A percentile compares a stretch with the other conserved stretches of the same genome.
These are phyloP conservation scores for Melanophora roralis DNA, from an alignment of 2,888 invertebrate genomes.

Conservation along the genomic window DNA sequence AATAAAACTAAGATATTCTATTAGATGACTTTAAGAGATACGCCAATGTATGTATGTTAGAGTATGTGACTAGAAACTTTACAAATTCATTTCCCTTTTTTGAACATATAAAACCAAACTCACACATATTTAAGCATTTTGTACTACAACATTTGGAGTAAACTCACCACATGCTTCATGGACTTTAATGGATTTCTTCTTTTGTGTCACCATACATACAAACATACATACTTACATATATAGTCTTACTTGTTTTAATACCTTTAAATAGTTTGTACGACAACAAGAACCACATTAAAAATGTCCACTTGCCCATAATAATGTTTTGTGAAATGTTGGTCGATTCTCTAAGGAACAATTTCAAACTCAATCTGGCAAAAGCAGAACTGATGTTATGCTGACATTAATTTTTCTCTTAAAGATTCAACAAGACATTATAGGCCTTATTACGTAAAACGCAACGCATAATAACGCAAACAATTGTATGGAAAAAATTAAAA, in stretches of 20 bases:
- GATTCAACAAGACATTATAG: constrained; percentile 47
- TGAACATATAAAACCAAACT: too few species aligned
- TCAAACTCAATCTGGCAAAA: constrained; percentile 46
- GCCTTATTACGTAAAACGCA: too few species aligned
- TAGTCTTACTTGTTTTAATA: too few species aligned
- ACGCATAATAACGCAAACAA: too few species aligned
- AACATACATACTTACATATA: neutral
- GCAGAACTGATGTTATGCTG: constrained; percentile 49
- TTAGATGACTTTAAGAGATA: constrained; percentile 70
- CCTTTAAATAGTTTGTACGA: neutral
- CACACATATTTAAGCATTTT: neutral
- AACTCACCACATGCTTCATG: neutral
- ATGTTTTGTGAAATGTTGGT: constrained; percentile 46
- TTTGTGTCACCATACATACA: neutral
- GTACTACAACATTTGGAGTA: neutral
- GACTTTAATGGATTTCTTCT: constrained; percentile 14
- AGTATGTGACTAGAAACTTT: constrained; percentile 32
- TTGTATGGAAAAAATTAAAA: too few species aligned
- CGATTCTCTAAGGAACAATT: constrained; percentile 54
- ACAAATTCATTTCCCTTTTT: too few species aligned
- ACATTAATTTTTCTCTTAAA: constrained; percentile 51
- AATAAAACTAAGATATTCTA: constrained; percentile 66
- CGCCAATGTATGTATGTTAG: neutral
- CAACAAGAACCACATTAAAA: constrained; percentile 30
- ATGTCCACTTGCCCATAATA: constrained; percentile 57